phyloP scores from a whole-genome alignment of 2,797 vertebrate species.

The Coregonus ussuriensis region DNA sequence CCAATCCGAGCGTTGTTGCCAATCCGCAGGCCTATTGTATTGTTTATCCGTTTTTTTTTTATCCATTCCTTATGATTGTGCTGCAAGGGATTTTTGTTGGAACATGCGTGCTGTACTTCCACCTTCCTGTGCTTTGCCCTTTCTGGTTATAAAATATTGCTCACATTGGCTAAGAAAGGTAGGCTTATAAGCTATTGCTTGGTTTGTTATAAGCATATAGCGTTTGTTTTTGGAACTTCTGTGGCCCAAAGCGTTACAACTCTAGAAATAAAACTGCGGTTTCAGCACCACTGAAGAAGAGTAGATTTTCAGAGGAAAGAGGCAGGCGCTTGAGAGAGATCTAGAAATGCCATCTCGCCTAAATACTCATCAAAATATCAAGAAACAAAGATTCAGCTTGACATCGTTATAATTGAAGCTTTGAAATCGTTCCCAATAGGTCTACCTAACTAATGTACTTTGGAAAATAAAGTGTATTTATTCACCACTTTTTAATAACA shows the following conservation, averaged over 20 bases:
- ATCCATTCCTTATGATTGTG: neutral
- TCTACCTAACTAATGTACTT: neutral
- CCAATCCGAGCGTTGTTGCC: constrained; percentile 2
- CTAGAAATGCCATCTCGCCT: too few species aligned
- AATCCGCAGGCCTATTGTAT: neutral
- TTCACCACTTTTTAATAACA: neutral
- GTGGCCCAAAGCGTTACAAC: too few species aligned
- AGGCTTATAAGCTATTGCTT: too few species aligned
- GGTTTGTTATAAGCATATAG: too few species aligned
- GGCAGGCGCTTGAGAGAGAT: too few species aligned
- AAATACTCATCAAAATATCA: too few species aligned
- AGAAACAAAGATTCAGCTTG: too few species aligned
- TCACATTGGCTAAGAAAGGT: too few species aligned
- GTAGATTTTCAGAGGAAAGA: too few species aligned
- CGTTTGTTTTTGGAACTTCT: too few species aligned
- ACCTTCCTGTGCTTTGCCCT: neutral
- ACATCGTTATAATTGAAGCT: neutral
- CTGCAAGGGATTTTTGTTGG: neutral
- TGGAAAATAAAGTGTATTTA: neutral
- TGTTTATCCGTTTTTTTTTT: neutral
- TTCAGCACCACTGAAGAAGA: too few species aligned
- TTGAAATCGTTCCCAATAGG: neutral
- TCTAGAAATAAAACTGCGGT: too few species aligned
- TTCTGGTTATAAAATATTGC: neutral
- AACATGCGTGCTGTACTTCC: neutral